These are phyloP conservation scores for Chaetops frenatus DNA, from an alignment of 2,113 vertebrate genomes.

Conservation along the genomic window DNA sequence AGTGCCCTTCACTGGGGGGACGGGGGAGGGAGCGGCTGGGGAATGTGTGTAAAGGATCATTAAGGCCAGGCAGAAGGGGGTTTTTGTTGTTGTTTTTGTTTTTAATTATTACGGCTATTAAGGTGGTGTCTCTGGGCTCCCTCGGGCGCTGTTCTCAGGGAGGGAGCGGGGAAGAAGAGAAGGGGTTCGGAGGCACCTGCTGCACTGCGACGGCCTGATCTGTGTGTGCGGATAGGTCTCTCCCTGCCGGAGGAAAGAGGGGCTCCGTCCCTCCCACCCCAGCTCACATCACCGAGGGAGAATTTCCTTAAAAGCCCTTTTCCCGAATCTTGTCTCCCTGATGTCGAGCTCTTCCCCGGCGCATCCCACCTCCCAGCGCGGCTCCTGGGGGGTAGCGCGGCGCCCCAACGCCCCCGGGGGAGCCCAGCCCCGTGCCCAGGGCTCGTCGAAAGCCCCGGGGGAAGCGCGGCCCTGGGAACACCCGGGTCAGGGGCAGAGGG, in stretches of 20 bases:
- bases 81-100: constrained; percentile 39
- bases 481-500: background rate
- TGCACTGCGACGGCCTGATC: background rate
- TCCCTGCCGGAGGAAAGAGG: background rate
- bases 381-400: background rate
- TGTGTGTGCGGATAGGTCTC: background rate
- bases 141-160: background rate
- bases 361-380: background rate
- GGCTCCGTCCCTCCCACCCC: background rate
- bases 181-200: constrained; percentile 7
- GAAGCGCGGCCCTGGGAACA: background rate
- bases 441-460: background rate
- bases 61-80: constrained; percentile 38
- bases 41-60: constrained; percentile 54
- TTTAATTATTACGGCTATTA: constrained; percentile 40
- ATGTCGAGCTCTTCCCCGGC: background rate
- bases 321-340: background rate
- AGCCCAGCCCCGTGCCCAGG: background rate
- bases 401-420: background rate
- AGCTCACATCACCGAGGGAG: background rate
- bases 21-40: constrained; percentile 23
- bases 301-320: background rate
- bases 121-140: background rate
- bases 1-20: constrained; percentile 17
- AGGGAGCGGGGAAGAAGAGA: background rate